A percentile compares a stretch with the other conserved stretches of the same genome.
These are phyloP conservation scores for Platycheirus rosarum DNA, from an alignment of 2,888 invertebrate genomes.

Conservation along the genomic window DNA sequence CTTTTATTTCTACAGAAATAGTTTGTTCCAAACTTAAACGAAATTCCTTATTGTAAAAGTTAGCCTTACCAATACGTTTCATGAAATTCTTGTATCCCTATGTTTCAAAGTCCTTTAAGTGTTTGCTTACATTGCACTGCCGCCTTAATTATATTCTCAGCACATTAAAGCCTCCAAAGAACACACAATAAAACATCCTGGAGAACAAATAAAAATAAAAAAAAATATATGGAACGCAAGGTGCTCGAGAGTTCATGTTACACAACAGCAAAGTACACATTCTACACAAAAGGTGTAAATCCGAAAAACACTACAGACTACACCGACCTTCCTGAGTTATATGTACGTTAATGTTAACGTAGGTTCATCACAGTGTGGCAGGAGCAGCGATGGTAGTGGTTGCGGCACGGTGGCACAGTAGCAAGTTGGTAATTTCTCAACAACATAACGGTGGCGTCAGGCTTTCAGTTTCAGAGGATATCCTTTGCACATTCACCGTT, in stretches of 20 bases:
- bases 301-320: slow-evolving; percentile 30
- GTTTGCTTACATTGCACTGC: no score
- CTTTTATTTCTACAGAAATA: no score
- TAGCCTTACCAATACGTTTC: no score
- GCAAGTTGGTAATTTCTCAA: slow-evolving; percentile 44
- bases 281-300: slow-evolving; percentile 14
- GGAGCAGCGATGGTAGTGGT: no score
- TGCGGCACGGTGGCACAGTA: not conserved
- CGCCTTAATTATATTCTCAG: no score
- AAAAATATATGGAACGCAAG: not conserved
- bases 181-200: no score
- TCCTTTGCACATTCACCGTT: slow-evolving; percentile 22
- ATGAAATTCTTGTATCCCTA: no score
- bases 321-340: slow-evolving; percentile 5
- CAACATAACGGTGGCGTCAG: slow-evolving; percentile 34
- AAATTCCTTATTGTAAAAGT: no score
- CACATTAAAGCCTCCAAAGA: no score
- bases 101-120: no score
- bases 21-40: no score
- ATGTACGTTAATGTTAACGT: not conserved
- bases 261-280: slow-evolving; percentile 24
- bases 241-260: slow-evolving; percentile 7
- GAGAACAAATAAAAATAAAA: not conserved
- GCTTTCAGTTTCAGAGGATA: slow-evolving; percentile 32
- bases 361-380: not conserved